A percentile compares a stretch with the other conserved stretches of the same genome.
phyloP scores from a whole-genome alignment of 2,888 invertebrate species.

The Drosophila heteroneura region DNA sequence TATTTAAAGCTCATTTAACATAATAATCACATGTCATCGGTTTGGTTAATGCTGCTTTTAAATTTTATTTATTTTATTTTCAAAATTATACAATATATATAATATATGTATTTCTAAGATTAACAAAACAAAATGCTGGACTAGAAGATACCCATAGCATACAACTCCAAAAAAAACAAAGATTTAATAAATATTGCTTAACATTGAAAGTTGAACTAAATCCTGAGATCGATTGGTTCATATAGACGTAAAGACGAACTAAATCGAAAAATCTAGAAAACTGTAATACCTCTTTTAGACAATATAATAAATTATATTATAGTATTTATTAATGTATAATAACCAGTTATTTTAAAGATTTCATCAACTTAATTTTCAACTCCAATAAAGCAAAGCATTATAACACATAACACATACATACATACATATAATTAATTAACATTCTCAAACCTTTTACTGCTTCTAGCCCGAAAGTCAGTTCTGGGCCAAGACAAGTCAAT shows the following conservation, averaged over 20 bases:
- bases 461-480: background rate
- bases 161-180: background rate
- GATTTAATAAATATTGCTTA: background rate
- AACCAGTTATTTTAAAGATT: background rate
- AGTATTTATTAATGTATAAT: background rate
- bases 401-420: too few species aligned
- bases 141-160: background rate
- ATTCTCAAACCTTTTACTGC: background rate
- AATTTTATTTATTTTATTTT: too few species aligned
- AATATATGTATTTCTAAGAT: background rate
- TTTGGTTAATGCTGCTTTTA: background rate
- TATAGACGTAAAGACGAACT: too few species aligned
- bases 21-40: background rate
- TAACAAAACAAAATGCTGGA: background rate
- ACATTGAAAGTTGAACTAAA: background rate
- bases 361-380: background rate
- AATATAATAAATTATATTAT: background rate
- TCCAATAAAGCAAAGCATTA: background rate
- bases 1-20: background rate
- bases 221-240: too few species aligned
- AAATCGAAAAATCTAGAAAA: too few species aligned
- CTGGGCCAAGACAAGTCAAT: slow-evolving; percentile 27
- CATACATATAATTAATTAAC: slow-evolving; percentile 28
- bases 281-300: background rate
- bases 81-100: too few species aligned